Percentiles rank a stretch among this genome's conserved stretches.
phyloP scores from a whole-genome alignment of 2,113 vertebrate genomes.

The Dasypus novemcinctus region DNA sequence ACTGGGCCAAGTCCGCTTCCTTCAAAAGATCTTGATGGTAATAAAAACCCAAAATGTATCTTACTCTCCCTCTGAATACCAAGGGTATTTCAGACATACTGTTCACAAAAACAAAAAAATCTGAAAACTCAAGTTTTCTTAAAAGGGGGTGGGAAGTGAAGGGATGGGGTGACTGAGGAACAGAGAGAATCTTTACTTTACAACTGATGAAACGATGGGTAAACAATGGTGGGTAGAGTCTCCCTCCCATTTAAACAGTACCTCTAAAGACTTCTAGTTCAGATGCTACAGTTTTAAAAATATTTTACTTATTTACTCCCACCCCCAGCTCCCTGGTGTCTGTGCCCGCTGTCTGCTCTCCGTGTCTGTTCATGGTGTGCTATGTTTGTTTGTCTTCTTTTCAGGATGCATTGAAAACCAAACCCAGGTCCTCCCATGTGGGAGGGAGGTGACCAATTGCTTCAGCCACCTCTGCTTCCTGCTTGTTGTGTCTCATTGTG shows the following conservation, averaged over 20 bases:
- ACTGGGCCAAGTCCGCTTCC: too few species aligned
- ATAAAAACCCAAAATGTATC: slow-evolving; percentile 21
- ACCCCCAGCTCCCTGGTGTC: too few species aligned
- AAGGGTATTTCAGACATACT: neutral
- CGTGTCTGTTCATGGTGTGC: too few species aligned
- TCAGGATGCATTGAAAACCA: too few species aligned
- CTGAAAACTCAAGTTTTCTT: slow-evolving; percentile 22
- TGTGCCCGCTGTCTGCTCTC: too few species aligned
- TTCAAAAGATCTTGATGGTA: neutral
- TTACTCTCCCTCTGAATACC: neutral
- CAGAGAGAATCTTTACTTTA: neutral
- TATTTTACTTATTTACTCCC: too few species aligned
- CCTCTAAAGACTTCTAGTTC: neutral
- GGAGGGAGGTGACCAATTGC: too few species aligned
- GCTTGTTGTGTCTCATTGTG: too few species aligned
- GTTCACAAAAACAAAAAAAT: slow-evolving; percentile 16
- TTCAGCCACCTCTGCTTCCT: too few species aligned
- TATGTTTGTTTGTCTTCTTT: too few species aligned
- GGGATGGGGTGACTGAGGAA: neutral
- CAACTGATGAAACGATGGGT: neutral
- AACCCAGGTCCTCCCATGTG: too few species aligned
- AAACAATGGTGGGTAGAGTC: neutral
- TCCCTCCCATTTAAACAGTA: neutral
- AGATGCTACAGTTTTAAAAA: neutral
- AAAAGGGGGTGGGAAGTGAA: neutral